Percentiles rank a stretch among this genome's conserved stretches.
Evolutionary conservation across 2,113 vertebrate species (phyloP).

Genomic region (Calidris pugnax): DNA sequence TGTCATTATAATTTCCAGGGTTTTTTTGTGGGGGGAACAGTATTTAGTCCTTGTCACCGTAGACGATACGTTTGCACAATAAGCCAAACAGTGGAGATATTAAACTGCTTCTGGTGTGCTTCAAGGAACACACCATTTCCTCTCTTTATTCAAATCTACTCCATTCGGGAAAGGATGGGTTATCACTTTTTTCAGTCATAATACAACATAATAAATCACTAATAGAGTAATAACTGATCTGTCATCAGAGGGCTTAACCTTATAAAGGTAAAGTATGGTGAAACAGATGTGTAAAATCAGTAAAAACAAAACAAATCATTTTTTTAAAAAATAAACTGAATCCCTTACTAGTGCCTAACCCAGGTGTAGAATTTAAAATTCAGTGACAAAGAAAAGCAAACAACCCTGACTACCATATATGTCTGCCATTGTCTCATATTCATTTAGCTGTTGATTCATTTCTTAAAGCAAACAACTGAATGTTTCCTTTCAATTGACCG

Average conservation of each 20-base stretch:
- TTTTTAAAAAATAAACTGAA: not conserved
- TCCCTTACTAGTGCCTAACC: not conserved
- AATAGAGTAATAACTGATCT: not conserved
- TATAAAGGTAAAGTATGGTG: slow-evolving; percentile 12
- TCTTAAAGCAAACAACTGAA: slow-evolving; percentile 34
- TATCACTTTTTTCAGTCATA: not conserved
- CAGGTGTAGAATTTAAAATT: slow-evolving; percentile 70
- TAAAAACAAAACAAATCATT: not conserved
- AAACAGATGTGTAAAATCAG: slow-evolving; percentile 27
- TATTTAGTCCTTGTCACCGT: not conserved
- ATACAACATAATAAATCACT: not conserved
- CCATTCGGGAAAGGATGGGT: not conserved
- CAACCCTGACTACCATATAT: not conserved
- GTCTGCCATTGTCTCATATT: slow-evolving; percentile 58
- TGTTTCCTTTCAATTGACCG: slow-evolving; percentile 52
- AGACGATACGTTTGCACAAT: not conserved
- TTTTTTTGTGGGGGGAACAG: not conserved
- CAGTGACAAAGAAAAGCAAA: slow-evolving; percentile 21
- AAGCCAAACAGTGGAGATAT: not conserved
- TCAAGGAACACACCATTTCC: not conserved
- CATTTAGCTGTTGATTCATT: slow-evolving; percentile 36
- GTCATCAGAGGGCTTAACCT: slow-evolving; percentile 22
- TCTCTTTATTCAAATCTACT: not conserved
- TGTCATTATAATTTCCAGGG: not conserved
- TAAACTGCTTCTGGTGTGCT: not conserved